Evolutionary conservation across 2,797 vertebrate species (phyloP).

Genomic region (Ctenochaetus hawaiiensis): DNA sequence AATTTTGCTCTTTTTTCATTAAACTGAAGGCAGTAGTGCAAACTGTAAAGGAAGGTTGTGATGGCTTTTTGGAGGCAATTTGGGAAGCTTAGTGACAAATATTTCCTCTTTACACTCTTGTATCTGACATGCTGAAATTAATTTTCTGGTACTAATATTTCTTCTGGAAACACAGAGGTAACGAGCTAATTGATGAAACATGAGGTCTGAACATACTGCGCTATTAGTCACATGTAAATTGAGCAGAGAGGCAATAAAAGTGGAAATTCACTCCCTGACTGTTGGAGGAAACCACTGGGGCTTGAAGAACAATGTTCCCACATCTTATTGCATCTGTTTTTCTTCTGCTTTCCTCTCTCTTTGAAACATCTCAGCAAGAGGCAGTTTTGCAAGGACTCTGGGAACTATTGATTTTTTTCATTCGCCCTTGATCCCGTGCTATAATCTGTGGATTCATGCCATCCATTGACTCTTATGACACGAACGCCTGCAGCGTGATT

Average conservation of each 20-base stretch:
- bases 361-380: constrained; percentile 37
- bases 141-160: constrained; percentile 3
- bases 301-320: constrained; percentile 37
- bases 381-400: constrained; percentile 42
- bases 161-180: background rate
- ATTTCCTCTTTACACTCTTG: background rate
- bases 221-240: constrained; percentile 11
- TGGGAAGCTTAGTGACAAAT: too few relatives aligned
- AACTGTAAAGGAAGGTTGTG: too few relatives aligned
- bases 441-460: constrained; percentile 67
- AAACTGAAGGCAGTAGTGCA: too few relatives aligned
- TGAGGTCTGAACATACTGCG: constrained; percentile 19
- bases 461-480: constrained; percentile 54
- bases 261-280: constrained; percentile 9
- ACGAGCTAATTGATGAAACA: constrained; percentile 29
- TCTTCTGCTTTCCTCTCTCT: constrained; percentile 14
- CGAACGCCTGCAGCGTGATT: constrained; percentile 56
- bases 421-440: constrained; percentile 47
- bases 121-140: background rate
- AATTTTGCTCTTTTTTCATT: background rate
- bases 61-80: too few relatives aligned
- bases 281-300: constrained; percentile 29
- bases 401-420: constrained; percentile 69
- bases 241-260: constrained; percentile 16
- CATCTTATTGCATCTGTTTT: constrained; percentile 26